A percentile compares a stretch with the other conserved stretches of the same genome.
phyloP scores from a whole-genome alignment of 2,797 vertebrate species.

The Cyprinella venusta region DNA sequence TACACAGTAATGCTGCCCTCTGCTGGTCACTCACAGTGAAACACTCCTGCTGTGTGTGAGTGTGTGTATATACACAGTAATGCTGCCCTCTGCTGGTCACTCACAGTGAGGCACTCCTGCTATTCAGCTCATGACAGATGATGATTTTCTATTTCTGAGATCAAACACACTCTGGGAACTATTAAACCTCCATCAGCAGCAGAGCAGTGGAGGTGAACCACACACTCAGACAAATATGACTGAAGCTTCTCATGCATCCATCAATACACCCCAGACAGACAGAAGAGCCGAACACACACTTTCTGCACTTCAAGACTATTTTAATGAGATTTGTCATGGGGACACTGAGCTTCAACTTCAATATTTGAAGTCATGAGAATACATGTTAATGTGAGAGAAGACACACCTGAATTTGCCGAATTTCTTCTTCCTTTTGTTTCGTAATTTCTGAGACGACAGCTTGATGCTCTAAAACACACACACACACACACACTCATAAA shows the following conservation, averaged over 20 bases:
- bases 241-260: neutral
- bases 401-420: slow-evolving; percentile 77
- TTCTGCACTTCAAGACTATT: neutral
- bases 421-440: slow-evolving; percentile 70
- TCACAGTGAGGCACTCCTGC: neutral
- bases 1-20: too few species aligned
- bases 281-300: neutral
- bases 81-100: slow-evolving; percentile 59
- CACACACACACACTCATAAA: slow-evolving; percentile 19
- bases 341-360: too few species aligned
- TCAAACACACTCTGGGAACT: slow-evolving; percentile 2
- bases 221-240: neutral
- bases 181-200: neutral
- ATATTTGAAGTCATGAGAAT: too few species aligned
- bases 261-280: neutral
- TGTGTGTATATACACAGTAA: too few species aligned
- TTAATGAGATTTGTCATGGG: neutral
- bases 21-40: too few species aligned
- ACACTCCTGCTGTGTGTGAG: too few species aligned
- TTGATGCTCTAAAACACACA: slow-evolving; percentile 74
- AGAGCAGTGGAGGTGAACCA: neutral
- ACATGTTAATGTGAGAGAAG: too few species aligned
- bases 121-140: neutral
- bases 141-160: neutral
- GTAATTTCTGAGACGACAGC: slow-evolving; percentile 68